Base-by-base conservation (phyloP, 2,113 vertebrate species). In the Condylura cristata region DNA sequence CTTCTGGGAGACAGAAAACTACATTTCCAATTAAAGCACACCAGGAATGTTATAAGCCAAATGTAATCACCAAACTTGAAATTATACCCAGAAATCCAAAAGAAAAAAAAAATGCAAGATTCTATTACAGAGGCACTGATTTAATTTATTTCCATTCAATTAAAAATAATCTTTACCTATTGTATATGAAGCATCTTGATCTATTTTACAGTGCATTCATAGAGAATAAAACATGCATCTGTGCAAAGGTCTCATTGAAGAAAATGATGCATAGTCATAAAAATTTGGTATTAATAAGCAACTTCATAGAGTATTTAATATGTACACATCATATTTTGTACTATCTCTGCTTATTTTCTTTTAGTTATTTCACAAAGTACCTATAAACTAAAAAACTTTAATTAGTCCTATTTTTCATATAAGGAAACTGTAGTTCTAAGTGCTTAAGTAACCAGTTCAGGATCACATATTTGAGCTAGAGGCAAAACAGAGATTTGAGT, bases 11-110 rank as follows among this genome's bases (percentile, higher is more conserved):
- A 81, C 48, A 87, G 56, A 91, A 94, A 84, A 80, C 4, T 60
- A 44, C 41, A 63, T 65, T 89, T 94, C 46, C 88, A 95, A n/a
- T 93, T 95, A 95, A 94, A 95, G 56, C 46, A 24, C 37, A 93
- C 51, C 58, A 86, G 41, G 66, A 86, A 86, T 84, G 26, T 84
- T 66, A 46, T 93, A 91, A 89, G 66, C 37, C 72, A 91, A 87
- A 61, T 78, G 65, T 32, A 86, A 89, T 84, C 53, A 83, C 56
- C 34, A 78, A 76, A 81, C 46, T 37, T 93, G 41, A 56, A 84
- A 80, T 18, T 95, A 3, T 53, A 96, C 71, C 44, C 72, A 37
- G 13, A 91, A 22, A 22, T 7, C 20, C 14, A 22, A 5, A 56
- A 91, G 51, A 11, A 89, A 79, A 66, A 37, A 48, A 74, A 72